Evolutionary conservation across 2,113 vertebrate genomes (phyloP), one percentile per base, ranked within the genome.

Genomic region (Rhinolophus ferrumequinum): DNA sequence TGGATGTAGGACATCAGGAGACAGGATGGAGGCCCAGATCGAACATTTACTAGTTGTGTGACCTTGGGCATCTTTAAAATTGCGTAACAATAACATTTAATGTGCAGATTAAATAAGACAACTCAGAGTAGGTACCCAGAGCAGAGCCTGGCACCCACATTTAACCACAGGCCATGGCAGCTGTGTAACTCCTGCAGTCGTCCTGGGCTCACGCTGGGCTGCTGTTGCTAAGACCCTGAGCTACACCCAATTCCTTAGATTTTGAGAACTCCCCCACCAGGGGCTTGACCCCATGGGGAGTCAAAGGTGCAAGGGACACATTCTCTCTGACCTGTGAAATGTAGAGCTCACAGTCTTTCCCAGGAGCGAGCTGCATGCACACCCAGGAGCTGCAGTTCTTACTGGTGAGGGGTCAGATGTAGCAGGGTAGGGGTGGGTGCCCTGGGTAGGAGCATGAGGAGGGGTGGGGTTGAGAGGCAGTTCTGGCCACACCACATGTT

Each of bases 341-440:
- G 2, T 9, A 75, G 93, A 54, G 14, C 54, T 77, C 87, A 21
- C 16, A 6, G 67, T 38, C 72, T 90, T 56, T 56, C 77, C 88
- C 62, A n/a, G 64, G 50, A 82, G 83, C 56, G 8, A n/a, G 41
- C 44, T 13, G 16, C 0, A 0, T 11, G 19, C 12, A 64, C 8
- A 24, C n/a, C 54, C 9, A 47, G 24, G 94, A 69, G 44, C 47
- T 83, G 18, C 9, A 28, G 3, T 24, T 70, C 87, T 72, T 7
- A 24, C 41, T 41, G 9, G 60, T 33, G 60, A 75, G 12, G 8
- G 76, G 9, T 30, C 38, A 38, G 30, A 3, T 3, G 15, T 30
- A 30, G 21, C 28, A 44, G 24, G 35, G 21, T 0, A 1, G 28
- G 35, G 26, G 5, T 56, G 15, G 47, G 1, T 28, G 33, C 21